Base-by-base conservation (phyloP, 35 echinoderm and acorn worm genomes). In the Lytechinus pictus region DNA sequence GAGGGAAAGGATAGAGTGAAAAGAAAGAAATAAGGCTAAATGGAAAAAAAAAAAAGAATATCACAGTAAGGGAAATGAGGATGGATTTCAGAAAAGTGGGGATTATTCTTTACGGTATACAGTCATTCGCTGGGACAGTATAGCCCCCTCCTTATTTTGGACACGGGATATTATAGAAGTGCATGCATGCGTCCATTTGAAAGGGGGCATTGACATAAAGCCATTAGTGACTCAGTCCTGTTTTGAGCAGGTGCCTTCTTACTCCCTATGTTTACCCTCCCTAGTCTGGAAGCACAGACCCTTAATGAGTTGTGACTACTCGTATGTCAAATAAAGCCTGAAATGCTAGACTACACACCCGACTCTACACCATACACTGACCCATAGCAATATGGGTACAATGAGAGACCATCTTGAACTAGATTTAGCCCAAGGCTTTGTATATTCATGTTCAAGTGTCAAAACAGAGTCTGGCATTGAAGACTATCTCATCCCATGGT, bases 121-220 rank as follows among this genome's bases (percentile, higher is more conserved):
- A 1, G 66, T 79, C 66, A 79, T 79, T 79, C 66, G n/a, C 66
- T 24, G 66, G 14, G 66, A 79, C 19, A 79, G 12, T 79, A n/a
- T 7, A 79, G 56, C 19, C 3, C 66, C 66, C 66, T 79, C 66
- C 66, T 71, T 71, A 21, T 71, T 71, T 71, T 12, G 19, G 61
- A 71, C 61, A 21, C 10, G 19, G 61, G 61, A 13, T 71, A 71
- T 24, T 16, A n/a, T 0, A 24, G 1, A 24, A 21, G 61, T 79
- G n/a, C 66, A 24, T 79, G 66, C 66, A 79, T 79, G 2, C 66
- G n/a, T 79, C 5, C 66, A 7, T 79, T 79, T 5, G 4, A 79
- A n/a, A 24, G 61, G 61, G 66, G 66, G 66, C 66, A 79, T 79
- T 79, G 66, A 79, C 66, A 79, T 79, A 79, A 79, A 79, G 66